Percentiles rank a stretch among this genome's conserved stretches.
phyloP scores from a whole-genome alignment of 2,113 vertebrate genomes.

The Austrofundulus limnaeus region DNA sequence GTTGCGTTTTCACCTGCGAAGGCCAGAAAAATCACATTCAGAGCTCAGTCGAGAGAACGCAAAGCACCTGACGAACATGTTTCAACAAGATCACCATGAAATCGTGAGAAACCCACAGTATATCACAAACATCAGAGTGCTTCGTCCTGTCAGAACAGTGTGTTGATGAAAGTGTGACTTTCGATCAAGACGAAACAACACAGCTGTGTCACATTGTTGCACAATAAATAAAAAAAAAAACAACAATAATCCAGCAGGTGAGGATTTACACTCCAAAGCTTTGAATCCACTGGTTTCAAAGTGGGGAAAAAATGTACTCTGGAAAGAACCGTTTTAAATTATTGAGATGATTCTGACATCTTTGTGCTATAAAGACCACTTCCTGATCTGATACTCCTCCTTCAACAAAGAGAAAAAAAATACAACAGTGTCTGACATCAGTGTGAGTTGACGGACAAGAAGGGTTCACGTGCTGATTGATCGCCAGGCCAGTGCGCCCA shows the following conservation, averaged over 20 bases:
- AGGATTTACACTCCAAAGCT: conserved; percentile 1
- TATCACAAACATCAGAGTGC: conserved; percentile 24
- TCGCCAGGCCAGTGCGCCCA: conserved; percentile 65
- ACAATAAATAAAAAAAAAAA: conserved; percentile 23
- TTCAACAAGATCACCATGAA: conserved; percentile 31
- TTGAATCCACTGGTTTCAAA: conserved; percentile 40
- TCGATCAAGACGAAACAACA: conserved; percentile 17
- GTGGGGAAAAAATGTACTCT: conserved; percentile 11
- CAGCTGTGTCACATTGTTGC: conserved; percentile 23
- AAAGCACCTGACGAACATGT: conserved; percentile 4
- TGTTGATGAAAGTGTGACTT: not conserved
- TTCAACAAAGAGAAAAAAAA: conserved; percentile 13
- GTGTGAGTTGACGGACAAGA: conserved; percentile 4
- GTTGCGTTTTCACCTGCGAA: conserved; percentile 23
- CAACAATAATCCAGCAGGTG: conserved; percentile 1
- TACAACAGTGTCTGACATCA: conserved; percentile 54
- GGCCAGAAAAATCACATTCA: conserved; percentile 44
- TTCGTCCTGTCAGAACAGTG: conserved; percentile 27
- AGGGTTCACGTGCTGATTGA: conserved; percentile 51
- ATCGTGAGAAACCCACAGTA: conserved; percentile 17
- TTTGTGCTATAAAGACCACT: conserved; percentile 64
- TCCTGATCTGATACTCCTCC: conserved; percentile 28
- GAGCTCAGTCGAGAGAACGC: conserved; percentile 19
- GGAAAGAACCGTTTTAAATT: not conserved
- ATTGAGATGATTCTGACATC: conserved; percentile 57